These are phyloP conservation scores for Telenomus remus DNA, from an alignment of 1,140 invertebrate genomes.

Conservation along the genomic window DNA sequence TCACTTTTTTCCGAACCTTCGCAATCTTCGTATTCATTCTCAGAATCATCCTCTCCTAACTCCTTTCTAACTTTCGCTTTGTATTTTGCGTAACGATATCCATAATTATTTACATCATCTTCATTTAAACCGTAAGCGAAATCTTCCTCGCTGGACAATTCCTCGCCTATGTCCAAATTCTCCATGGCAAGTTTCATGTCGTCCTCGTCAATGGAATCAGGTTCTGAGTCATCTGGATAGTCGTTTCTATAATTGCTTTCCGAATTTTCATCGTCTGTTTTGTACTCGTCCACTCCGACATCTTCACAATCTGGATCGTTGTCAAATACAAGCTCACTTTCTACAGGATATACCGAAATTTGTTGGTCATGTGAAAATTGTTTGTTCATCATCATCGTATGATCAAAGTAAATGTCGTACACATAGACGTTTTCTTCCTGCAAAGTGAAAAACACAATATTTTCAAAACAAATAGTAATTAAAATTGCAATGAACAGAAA, in stretches of 20 bases:
- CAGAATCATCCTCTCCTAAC: slow-evolving; percentile 38
- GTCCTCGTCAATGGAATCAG: slow-evolving; percentile 64
- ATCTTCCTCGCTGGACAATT: slow-evolving; percentile 69
- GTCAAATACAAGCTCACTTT: slow-evolving; percentile 63
- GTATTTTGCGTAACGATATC: slow-evolving; percentile 77
- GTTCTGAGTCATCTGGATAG: slow-evolving; percentile 75
- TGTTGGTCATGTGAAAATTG: slow-evolving; percentile 51
- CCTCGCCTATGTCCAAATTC: slow-evolving; percentile 59
- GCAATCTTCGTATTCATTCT: slow-evolving; percentile 5
- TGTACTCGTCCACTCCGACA: slow-evolving; percentile 46
- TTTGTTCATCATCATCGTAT: slow-evolving; percentile 49
- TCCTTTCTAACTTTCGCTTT: slow-evolving; percentile 71
- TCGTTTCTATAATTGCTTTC: slow-evolving; percentile 76
- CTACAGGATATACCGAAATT: slow-evolving; percentile 51
- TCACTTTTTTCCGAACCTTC: too few species aligned
- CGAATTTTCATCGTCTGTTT: slow-evolving; percentile 76
- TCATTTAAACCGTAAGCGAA: slow-evolving; percentile 74
- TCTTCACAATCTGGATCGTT: slow-evolving; percentile 58
- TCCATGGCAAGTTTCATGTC: slow-evolving; percentile 67
- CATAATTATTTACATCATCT: slow-evolving; percentile 74
- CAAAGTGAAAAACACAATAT: too few species aligned
- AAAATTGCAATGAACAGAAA: too few species aligned
- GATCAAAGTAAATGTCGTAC: slow-evolving; percentile 67
- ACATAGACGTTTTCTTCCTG: slow-evolving; percentile 62
- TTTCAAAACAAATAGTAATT: too few species aligned